These are phyloP conservation scores for Drosophila grimshawi DNA, from an alignment of 1,140 invertebrate species.

Conservation along the genomic window DNA sequence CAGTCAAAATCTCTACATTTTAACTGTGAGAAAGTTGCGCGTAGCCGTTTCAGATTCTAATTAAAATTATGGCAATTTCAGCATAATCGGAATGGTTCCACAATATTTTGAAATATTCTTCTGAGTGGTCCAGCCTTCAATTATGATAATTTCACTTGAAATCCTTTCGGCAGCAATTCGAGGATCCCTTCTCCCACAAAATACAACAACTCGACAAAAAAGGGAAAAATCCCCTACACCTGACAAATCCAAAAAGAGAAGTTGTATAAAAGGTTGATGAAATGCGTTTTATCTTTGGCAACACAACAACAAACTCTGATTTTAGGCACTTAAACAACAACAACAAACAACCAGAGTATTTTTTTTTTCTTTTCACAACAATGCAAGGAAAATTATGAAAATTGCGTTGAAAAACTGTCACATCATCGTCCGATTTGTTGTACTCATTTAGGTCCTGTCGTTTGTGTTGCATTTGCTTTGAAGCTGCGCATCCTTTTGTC, in stretches of 20 bases:
- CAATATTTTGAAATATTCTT: conserved; percentile 28
- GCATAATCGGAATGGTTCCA: conserved; percentile 23
- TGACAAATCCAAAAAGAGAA: conserved; percentile 45
- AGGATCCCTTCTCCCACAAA: conserved; percentile 6
- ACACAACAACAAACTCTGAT: conserved; percentile 74
- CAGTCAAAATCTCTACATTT: neutral
- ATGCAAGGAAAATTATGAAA: conserved; percentile 45
- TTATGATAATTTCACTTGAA: conserved; percentile 76
- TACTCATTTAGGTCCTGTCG: conserved; percentile 33
- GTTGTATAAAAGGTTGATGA: conserved; percentile 43
- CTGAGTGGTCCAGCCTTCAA: conserved; percentile 40
- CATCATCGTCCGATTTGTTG: conserved; percentile 58
- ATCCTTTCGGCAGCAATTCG: conserved; percentile 44
- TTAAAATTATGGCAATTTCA: conserved; percentile 59
- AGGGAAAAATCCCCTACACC: conserved; percentile 47
- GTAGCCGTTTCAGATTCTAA: conserved; percentile 28
- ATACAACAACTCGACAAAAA: conserved; percentile 5
- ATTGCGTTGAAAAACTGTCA: conserved; percentile 76
- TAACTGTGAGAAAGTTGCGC: conserved; percentile 54
- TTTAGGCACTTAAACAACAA: conserved; percentile 70
- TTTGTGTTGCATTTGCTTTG: conserved; percentile 69
- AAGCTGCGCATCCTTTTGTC: conserved; percentile 72
- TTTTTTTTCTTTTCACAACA: conserved; percentile 34
- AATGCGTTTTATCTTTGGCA: conserved; percentile 77
- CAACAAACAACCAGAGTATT: conserved; percentile 52